These are phyloP conservation scores for Lasioglossum marginatum DNA, from an alignment of 2,888 invertebrate species.

Conservation along the genomic window DNA sequence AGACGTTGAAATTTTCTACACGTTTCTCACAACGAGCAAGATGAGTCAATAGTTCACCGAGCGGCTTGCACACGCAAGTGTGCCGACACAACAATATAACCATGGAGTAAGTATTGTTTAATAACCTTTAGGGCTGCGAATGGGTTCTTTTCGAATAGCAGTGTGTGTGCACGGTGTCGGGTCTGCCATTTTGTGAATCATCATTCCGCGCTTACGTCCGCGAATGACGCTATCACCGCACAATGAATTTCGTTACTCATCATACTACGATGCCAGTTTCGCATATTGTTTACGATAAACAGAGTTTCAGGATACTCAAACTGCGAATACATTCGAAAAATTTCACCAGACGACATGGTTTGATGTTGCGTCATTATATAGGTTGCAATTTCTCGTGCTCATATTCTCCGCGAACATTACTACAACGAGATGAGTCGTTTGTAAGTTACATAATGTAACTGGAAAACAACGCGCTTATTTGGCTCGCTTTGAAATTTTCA, in stretches of 20 bases:
- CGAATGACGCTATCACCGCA: slow-evolving; percentile 16
- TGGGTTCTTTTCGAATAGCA: not conserved
- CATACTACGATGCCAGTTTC: not conserved
- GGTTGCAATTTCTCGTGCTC: not conserved
- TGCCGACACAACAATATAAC: slow-evolving; percentile 87
- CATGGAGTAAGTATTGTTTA: slow-evolving; percentile 88
- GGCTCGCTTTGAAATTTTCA: not conserved
- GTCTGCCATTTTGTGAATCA: slow-evolving; percentile 76
- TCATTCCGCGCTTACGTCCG: not conserved
- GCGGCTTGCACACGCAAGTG: slow-evolving; percentile 90
- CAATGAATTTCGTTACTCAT: not conserved
- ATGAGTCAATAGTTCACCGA: slow-evolving; percentile 91
- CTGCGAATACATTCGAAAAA: not conserved
- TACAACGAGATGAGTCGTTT: not conserved
- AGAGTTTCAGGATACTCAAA: not conserved
- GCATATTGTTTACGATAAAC: not conserved
- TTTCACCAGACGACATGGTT: slow-evolving; percentile 26
- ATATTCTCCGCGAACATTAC: slow-evolving; percentile 9
- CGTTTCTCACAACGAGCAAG: slow-evolving; percentile 86
- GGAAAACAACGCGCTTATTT: not conserved
- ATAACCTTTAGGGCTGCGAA: slow-evolving; percentile 26
- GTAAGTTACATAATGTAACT: slow-evolving; percentile 11
- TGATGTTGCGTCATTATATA: slow-evolving; percentile 61
- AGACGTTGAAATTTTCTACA: slow-evolving; percentile 84
- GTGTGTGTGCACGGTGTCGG: not conserved